Conservation (phyloP, 2,113 vertebrate genomes). For the Setophaga kirtlandii region DNA sequence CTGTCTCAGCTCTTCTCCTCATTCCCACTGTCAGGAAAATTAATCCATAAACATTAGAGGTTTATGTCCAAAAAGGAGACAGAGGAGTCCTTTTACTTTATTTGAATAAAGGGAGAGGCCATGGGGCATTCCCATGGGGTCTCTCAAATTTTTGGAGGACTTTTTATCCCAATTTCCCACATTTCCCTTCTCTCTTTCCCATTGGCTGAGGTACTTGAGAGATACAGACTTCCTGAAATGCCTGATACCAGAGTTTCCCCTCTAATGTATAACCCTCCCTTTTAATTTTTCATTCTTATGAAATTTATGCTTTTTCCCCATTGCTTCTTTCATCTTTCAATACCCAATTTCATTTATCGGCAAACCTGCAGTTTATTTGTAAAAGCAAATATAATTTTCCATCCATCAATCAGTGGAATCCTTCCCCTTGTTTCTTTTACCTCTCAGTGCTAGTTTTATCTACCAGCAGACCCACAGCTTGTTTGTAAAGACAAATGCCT, state of each 20-base stretch:
- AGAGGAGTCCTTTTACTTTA: neutral
- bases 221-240: fast-evolving
- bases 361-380: neutral
- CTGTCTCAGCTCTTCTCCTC: neutral
- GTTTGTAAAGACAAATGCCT: neutral
- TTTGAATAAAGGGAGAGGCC: neutral
- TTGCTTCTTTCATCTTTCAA: neutral
- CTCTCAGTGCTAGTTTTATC: neutral
- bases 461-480: neutral
- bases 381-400: neutral
- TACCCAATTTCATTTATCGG: neutral
- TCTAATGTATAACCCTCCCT: neutral
- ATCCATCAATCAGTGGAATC: neutral
- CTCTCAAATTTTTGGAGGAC: neutral
- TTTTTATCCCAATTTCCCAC: neutral
- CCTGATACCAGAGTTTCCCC: neutral
- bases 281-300: neutral
- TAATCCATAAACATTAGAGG: neutral
- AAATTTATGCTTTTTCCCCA: neutral
- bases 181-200: neutral
- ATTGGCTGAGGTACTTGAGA: neutral
- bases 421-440: neutral
- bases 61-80: neutral
- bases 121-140: neutral
- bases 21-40: neutral